phyloP scores from a whole-genome alignment of 2,888 invertebrate species.

The Catocala sponsa region DNA sequence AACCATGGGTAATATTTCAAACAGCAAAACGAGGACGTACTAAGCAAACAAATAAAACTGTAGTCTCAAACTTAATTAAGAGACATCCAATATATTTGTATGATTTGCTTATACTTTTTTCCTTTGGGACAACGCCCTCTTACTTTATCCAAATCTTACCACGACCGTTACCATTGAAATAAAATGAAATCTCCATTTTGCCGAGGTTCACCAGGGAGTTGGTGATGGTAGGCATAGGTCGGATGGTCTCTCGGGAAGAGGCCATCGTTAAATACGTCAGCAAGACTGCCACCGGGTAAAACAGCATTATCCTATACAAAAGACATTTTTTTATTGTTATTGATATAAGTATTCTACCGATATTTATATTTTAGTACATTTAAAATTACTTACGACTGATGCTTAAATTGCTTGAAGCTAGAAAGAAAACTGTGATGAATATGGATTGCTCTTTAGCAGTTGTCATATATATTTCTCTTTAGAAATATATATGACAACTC shows the following conservation, averaged over 20 bases:
- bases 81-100: constrained; percentile 13
- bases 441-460: too few relatives aligned
- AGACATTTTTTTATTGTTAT: too few relatives aligned
- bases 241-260: constrained; percentile 57
- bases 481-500: too few relatives aligned
- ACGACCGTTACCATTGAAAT: constrained; percentile 68
- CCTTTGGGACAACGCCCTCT: constrained; percentile 12
- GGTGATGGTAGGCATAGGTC: constrained; percentile 68
- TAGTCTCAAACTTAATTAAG: constrained; percentile 10
- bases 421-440: too few relatives aligned
- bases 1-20: background rate
- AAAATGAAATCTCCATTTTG: constrained; percentile 79
- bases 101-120: constrained; percentile 18
- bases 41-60: constrained; percentile 13
- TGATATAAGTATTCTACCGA: too few relatives aligned
- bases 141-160: constrained; percentile 57
- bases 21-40: background rate
- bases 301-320: constrained; percentile 51
- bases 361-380: too few relatives aligned
- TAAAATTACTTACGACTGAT: too few relatives aligned
- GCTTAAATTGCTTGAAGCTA: too few relatives aligned
- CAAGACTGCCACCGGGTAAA: constrained; percentile 42
- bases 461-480: too few relatives aligned
- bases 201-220: constrained; percentile 80
- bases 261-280: constrained; percentile 51